Conservation (phyloP, 2,888 invertebrate genomes). For the Cheilosia impressa region DNA sequence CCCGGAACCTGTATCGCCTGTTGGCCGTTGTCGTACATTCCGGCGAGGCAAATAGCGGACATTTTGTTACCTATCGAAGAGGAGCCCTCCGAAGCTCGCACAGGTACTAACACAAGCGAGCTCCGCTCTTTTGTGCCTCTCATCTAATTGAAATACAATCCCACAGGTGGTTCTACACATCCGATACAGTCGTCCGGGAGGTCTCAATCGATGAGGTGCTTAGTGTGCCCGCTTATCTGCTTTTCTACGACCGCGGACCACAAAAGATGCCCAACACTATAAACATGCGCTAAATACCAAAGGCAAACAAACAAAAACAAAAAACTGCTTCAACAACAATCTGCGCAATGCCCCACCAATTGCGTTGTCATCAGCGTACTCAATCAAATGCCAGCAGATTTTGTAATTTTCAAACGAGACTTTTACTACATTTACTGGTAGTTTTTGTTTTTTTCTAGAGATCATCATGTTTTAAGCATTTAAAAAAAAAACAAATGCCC, state of each 20-base stretch:
- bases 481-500: conserved; percentile 12
- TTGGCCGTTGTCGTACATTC: conserved; percentile 95
- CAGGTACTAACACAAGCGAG: conserved; percentile 77
- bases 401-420: conserved; percentile 52
- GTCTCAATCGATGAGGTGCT: conserved; percentile 92
- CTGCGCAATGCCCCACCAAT: conserved; percentile 67
- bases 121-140: conserved; percentile 70
- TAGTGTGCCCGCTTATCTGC: conserved; percentile 93
- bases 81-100: conserved; percentile 85
- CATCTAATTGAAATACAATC: conserved; percentile 6
- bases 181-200: conserved; percentile 93
- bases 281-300: conserved; percentile 55
- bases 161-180: conserved; percentile 92
- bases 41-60: conserved; percentile 95
- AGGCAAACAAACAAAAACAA: conserved; percentile 9
- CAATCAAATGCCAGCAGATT: conserved; percentile 48
- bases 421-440: conserved; percentile 26
- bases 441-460: conserved; percentile 21
- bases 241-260: conserved; percentile 91
- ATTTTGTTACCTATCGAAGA: conserved; percentile 96
- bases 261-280: conserved; percentile 77
- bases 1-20: conserved; percentile 89
- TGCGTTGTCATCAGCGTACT: conserved; percentile 50
- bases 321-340: conserved; percentile 45
- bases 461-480: conserved; percentile 37